Evolutionary conservation across 2,113 vertebrate genomes (phyloP).

Genomic region (western clawed frog (Xenopus tropicalis)): DNA sequence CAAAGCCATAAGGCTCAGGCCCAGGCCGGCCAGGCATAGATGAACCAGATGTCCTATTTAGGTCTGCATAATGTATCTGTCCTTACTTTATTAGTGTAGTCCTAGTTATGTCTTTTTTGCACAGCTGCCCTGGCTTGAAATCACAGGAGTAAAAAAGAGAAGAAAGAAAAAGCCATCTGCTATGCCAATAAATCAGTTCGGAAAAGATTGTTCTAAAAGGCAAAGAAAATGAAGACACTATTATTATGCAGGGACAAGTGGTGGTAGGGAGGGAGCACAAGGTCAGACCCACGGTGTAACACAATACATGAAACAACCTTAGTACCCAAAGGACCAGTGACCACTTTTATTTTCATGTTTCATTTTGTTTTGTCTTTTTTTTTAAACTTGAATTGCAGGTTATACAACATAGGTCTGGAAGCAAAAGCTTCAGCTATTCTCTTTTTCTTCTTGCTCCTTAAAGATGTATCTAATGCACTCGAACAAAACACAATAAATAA

Average conservation of each 20-base stretch:
- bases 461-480: no score
- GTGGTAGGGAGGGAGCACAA: slow-evolving; percentile 9
- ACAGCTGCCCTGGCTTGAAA: slow-evolving; percentile 43
- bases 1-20: no score
- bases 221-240: slow-evolving; percentile 50
- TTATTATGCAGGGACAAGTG: slow-evolving; percentile 23
- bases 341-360: background rate
- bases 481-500: no score
- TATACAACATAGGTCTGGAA: no score
- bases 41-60: slow-evolving; percentile 11
- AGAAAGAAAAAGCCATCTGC: slow-evolving; percentile 51
- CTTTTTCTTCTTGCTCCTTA: no score
- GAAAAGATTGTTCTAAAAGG: slow-evolving; percentile 45
- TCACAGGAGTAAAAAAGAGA: slow-evolving; percentile 42
- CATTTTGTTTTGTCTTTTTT: background rate
- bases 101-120: slow-evolving; percentile 7
- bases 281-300: slow-evolving; percentile 11
- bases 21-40: background rate
- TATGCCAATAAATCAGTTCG: slow-evolving; percentile 50
- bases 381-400: background rate
- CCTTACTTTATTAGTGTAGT: slow-evolving; percentile 44
- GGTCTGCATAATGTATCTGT: slow-evolving; percentile 36
- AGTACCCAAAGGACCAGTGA: background rate
- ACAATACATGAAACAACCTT: background rate
- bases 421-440: no score